These are phyloP conservation scores for Cosmopolites sordidus DNA, from an alignment of 2,888 invertebrate genomes.

Conservation along the genomic window DNA sequence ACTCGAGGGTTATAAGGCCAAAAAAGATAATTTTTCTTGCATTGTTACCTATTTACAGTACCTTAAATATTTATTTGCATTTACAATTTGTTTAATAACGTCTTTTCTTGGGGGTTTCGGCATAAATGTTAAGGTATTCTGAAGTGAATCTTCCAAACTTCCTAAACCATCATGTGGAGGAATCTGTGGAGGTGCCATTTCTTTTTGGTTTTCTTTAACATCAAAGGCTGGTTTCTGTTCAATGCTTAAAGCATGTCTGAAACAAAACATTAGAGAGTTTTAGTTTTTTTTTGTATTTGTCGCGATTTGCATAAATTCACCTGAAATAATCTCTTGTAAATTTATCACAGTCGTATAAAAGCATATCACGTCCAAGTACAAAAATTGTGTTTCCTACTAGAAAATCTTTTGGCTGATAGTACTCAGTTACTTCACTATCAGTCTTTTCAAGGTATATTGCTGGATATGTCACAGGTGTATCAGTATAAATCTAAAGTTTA, in stretches of 20 bases:
- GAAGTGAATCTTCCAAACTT: conserved; percentile 71
- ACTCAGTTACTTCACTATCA: conserved; percentile 70
- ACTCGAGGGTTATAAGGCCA: no score
- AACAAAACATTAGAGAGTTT: neutral
- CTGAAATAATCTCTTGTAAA: conserved; percentile 56
- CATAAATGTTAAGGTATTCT: conserved; percentile 65
- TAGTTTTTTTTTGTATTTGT: neutral
- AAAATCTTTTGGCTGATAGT: conserved; percentile 74
- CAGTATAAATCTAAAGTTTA: conserved; percentile 41
- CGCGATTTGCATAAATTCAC: conserved; percentile 12
- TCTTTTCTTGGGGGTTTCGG: conserved; percentile 73
- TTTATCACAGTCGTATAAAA: conserved; percentile 73
- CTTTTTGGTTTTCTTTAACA: conserved; percentile 33
- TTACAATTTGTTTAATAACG: conserved; percentile 68
- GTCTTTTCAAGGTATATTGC: conserved; percentile 64
- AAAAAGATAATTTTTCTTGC: no score
- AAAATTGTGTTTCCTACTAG: conserved; percentile 67
- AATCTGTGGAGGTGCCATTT: conserved; percentile 39
- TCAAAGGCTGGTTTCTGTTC: conserved; percentile 47
- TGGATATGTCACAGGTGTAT: conserved; percentile 56
- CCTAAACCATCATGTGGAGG: conserved; percentile 74
- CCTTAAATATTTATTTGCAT: conserved; percentile 57
- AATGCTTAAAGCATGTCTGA: conserved; percentile 46
- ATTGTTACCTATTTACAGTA: no score
- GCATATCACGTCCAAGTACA: conserved; percentile 65